Base-by-base conservation (phyloP, 2,797 vertebrate species). In the Cirrhinus mrigala region DNA sequence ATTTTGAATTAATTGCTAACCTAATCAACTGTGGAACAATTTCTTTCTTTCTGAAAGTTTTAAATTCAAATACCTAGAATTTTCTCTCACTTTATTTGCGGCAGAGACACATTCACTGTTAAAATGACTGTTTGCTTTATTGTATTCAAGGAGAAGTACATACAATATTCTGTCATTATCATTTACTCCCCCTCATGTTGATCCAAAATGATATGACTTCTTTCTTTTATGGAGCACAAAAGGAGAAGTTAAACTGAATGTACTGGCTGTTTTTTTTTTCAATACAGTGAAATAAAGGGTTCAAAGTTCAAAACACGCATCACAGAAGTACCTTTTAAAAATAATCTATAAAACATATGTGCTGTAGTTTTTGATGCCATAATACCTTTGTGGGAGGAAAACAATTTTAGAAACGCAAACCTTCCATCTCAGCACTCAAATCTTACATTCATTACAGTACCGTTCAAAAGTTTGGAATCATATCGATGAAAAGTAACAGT, bases 191-290 rank as follows among this genome's bases (percentile, higher is more conserved):
- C n/a, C 76, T 78, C 56, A 20, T 62, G 56, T 78, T 37, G 2
- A 20, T 18, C n/a, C 56, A 78, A 46, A 60, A 78, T 62, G 3
- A 44, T 46, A 46, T 46, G 76, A 60, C 37, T 78, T 46, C 15
- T 78, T 62, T 9, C 37, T 69, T 60, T 22, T 62, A 40, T 60
- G 56, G 15, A 78, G n/a, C 58, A 78, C 76, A 78, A 78, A 78
- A 60, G 54, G 54, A n/a, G 3, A 77, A 60, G 75, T 60, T 44
- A 77, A 58, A 33, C 75, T 58, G 52, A 40, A 44, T 78, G 37
- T 44, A 78, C 54, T 58, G 22, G 54, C 4, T 77, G 33, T 24
- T 60, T 60, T 37, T 33, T 33, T 37, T 56, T 9, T 11, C 3
- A 7, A n/a, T 58, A 4, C 18, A 58, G 20, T 24, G 1, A 44